Base-by-base conservation (phyloP, 1,140 invertebrate species). In the Linepithema humile region DNA sequence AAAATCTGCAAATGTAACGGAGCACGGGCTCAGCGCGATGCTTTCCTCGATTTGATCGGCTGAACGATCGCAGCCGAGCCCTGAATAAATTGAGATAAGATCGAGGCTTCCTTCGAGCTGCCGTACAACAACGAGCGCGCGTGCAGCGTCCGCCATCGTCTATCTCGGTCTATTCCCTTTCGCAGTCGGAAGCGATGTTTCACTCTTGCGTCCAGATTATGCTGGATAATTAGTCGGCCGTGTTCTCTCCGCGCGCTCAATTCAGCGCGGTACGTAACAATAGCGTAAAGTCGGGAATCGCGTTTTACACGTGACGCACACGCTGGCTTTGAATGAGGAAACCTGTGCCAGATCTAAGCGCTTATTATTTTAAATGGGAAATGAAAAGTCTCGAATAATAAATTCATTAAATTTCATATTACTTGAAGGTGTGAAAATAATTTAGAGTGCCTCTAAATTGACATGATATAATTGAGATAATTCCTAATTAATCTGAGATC, bases 1-100 rank as follows among this genome's bases (percentile, higher is more conserved):
- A 45, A 40, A 55, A 83, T 69, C n/a, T 32, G 15, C 38, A 38
- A 72, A 50, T 35, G 65, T 57, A n/a, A 9, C 40, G 40, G 15
- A 7, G n/a, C n/a, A n/a, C n/a, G n/a, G 62, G 60, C 20, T 50
- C 38, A 38, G 70, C 23, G 26, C 57, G 50, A 77, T 59, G 53
- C 26, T 32, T 65, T 40, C 32, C n/a, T 20, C 29, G 83, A 88
- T 88, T 60, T 35, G 67, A 85, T 85, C 53, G 57, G 20, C 55
- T 17, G 43, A 55, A 72, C 77, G 85, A 88, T 88, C 82, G 48
- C 50, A 26, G 59, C n/a, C 3, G n/a, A n/a, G 12, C 77, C 40
- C 70, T 50, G 87, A 88, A 88, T 88, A 88, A 88, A 88, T 88
- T 88, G 35, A 82, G 87, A 88, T 88, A 83, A 12, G 9, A 88